Percentiles rank a stretch among this genome's conserved stretches.
phyloP scores from a whole-genome alignment of 2,113 vertebrate species.

The Rhinopomastus cyanomelas region DNA sequence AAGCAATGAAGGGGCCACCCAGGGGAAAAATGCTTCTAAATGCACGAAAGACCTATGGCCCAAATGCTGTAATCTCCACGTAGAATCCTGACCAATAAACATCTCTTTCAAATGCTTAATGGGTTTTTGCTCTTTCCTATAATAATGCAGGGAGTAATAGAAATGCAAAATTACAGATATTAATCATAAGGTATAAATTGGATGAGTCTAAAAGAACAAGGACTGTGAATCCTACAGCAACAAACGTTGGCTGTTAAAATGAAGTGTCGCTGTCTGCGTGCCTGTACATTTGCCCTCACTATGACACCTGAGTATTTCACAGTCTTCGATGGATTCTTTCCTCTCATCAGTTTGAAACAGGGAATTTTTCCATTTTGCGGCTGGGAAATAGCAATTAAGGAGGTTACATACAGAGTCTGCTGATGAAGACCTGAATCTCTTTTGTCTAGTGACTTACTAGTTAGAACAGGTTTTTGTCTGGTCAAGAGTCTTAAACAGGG shows the following conservation, averaged over 20 bases:
- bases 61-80: background rate
- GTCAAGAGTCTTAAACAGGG: background rate
- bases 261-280: background rate
- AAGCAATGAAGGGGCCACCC: constrained; percentile 4
- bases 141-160: background rate
- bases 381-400: background rate
- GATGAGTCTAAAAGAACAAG: constrained; percentile 9
- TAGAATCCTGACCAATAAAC: constrained; percentile 11
- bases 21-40: constrained; percentile 32
- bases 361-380: background rate
- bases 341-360: background rate
- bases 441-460: background rate
- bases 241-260: constrained; percentile 30
- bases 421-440: constrained; percentile 24
- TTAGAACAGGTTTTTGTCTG: background rate
- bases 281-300: background rate
- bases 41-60: background rate
- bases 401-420: background rate
- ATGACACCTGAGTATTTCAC: background rate
- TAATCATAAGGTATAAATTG: constrained; percentile 44
- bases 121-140: constrained; percentile 3
- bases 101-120: constrained; percentile 5
- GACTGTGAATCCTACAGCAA: background rate
- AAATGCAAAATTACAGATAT: constrained; percentile 19
- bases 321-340: background rate